phyloP scores from a whole-genome alignment of 2,888 invertebrate species.

The Eristalis arbustorum region DNA sequence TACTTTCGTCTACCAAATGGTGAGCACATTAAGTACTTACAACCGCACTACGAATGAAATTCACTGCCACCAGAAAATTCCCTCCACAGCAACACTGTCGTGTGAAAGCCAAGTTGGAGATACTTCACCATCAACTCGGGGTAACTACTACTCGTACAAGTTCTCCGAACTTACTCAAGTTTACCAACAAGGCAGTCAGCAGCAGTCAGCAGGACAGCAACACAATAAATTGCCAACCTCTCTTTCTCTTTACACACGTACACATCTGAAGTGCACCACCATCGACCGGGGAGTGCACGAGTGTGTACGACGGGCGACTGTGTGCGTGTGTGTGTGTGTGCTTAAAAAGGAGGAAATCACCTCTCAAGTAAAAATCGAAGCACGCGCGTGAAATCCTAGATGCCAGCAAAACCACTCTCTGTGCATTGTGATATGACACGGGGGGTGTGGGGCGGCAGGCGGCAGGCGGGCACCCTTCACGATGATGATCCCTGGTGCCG shows the following conservation, averaged over 20 bases:
- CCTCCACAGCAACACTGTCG: conserved; percentile 23
- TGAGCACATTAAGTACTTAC: no score
- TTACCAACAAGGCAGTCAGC: conserved; percentile 2
- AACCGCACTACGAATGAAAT: no score
- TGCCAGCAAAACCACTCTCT: conserved; percentile 50
- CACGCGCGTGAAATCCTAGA: conserved; percentile 65
- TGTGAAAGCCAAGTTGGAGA: conserved; percentile 23
- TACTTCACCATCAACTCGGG: conserved; percentile 5
- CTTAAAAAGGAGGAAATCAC: conserved; percentile 52
- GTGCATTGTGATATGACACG: conserved; percentile 46
- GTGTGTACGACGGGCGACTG: not conserved
- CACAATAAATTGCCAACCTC: conserved; percentile 7
- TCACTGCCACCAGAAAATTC: not conserved
- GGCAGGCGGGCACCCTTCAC: not conserved
- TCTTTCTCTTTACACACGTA: not conserved
- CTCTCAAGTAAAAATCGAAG: conserved; percentile 67
- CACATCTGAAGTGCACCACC: not conserved
- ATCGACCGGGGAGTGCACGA: not conserved
- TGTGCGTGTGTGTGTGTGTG: not conserved
- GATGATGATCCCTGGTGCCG: not conserved
- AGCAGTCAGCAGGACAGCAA: not conserved
- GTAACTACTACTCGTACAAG: conserved; percentile 29
- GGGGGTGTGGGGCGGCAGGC: no score
- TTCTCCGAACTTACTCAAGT: conserved; percentile 41
- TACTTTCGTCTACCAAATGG: no score